A percentile compares a stretch with the other conserved stretches of the same genome.
These are phyloP conservation scores for Acrocera orbiculus DNA, from an alignment of 2,888 invertebrate species.

Conservation along the genomic window DNA sequence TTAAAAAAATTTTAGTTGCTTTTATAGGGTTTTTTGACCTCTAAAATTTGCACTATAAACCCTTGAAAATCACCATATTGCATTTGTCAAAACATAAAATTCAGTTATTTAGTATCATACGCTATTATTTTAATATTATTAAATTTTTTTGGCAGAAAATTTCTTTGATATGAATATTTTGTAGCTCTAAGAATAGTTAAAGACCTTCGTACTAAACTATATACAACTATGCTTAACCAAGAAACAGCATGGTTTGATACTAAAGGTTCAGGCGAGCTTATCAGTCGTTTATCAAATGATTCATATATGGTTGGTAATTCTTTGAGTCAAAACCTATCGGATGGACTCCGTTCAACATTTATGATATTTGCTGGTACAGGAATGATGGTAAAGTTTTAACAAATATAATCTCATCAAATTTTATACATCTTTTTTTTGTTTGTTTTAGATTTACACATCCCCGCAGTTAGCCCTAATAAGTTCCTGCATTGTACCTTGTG, in stretches of 20 bases:
- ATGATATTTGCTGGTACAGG: slow-evolving; percentile 76
- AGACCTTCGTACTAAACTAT: slow-evolving; percentile 56
- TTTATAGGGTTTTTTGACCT: not conserved
- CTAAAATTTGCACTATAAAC: too few relatives aligned
- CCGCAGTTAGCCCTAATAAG: slow-evolving; percentile 74
- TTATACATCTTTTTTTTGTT: slow-evolving; percentile 10
- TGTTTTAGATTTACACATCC: slow-evolving; percentile 70
- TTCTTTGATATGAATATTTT: slow-evolving; percentile 16
- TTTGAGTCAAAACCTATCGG: slow-evolving; percentile 84
- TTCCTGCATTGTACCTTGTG: slow-evolving; percentile 73
- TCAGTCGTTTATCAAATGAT: slow-evolving; percentile 81
- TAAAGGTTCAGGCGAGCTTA: slow-evolving; percentile 76
- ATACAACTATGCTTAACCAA: slow-evolving; percentile 62
- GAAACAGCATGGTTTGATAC: slow-evolving; percentile 85
- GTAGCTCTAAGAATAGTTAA: slow-evolving; percentile 77
- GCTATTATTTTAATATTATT: too few relatives aligned
- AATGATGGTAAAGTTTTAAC: slow-evolving; percentile 61
- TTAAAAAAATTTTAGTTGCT: not conserved
- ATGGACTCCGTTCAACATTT: slow-evolving; percentile 73
- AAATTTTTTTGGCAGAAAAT: too few relatives aligned
- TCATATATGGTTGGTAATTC: slow-evolving; percentile 81
- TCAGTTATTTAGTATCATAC: too few relatives aligned
- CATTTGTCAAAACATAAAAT: too few relatives aligned
- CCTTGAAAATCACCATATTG: too few relatives aligned
- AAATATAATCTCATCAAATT: not conserved